Conservation (phyloP, 92 coral and sea anemone species). For the Epizoanthus ramosus region DNA sequence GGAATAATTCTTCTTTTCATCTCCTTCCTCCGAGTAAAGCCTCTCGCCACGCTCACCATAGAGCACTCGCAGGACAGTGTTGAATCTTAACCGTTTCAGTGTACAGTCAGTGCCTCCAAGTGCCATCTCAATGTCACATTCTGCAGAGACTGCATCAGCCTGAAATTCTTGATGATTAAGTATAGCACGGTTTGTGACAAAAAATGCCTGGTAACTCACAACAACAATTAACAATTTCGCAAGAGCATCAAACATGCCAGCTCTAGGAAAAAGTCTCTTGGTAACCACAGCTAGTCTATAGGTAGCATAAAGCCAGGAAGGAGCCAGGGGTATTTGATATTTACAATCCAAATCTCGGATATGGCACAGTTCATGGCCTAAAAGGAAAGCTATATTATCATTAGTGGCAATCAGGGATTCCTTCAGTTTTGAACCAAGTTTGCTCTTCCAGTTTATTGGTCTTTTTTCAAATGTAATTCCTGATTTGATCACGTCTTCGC, state of each 20-base stretch:
- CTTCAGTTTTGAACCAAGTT: slow-evolving; percentile 71
- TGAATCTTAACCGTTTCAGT: slow-evolving; percentile 69
- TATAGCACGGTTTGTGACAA: slow-evolving; percentile 52
- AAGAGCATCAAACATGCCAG: slow-evolving; percentile 54
- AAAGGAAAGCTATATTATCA: slow-evolving; percentile 81
- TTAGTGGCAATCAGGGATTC: slow-evolving; percentile 76
- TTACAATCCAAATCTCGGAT: slow-evolving; percentile 66
- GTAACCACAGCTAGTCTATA: slow-evolving; percentile 71
- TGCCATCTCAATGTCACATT: slow-evolving; percentile 63
- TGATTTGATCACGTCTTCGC: slow-evolving; percentile 67
- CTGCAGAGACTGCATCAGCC: slow-evolving; percentile 85
- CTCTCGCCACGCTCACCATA: slow-evolving; percentile 66
- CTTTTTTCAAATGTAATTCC: slow-evolving; percentile 72
- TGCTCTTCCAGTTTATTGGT: slow-evolving; percentile 66
- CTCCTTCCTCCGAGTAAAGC: slow-evolving; percentile 70
- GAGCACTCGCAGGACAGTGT: slow-evolving; percentile 64
- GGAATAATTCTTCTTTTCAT: slow-evolving; percentile 66
- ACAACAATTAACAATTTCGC: slow-evolving; percentile 65
- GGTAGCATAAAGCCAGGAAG: slow-evolving; percentile 84
- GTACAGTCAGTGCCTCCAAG: slow-evolving; percentile 83
- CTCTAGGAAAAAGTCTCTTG: slow-evolving; percentile 53
- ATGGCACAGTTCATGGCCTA: slow-evolving; percentile 90
- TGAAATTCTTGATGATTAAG: slow-evolving; percentile 76
- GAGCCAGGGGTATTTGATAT: slow-evolving; percentile 69
- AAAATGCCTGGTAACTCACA: slow-evolving; percentile 66